phyloP scores from a whole-genome alignment of 2,797 vertebrate genomes.

The Clamator glandarius region DNA sequence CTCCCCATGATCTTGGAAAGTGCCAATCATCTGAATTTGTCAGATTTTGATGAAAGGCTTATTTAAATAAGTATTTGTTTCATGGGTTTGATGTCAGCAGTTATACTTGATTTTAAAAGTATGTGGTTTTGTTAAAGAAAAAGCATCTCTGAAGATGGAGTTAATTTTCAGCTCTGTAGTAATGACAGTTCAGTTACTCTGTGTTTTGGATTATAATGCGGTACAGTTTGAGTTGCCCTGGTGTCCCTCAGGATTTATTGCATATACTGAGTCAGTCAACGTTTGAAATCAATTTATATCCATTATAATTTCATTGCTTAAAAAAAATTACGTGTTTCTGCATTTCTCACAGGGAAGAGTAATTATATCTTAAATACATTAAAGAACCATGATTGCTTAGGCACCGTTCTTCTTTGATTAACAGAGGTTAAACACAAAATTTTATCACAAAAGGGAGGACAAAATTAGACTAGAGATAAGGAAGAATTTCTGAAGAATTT shows the following conservation, averaged over 20 bases:
- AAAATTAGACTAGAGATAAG: background rate
- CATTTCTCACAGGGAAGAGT: background rate
- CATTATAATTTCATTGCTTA: background rate
- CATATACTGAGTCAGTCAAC: background rate
- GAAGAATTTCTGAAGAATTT: too few relatives aligned
- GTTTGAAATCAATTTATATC: background rate
- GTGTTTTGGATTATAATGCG: background rate
- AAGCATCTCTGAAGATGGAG: background rate
- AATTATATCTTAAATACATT: background rate
- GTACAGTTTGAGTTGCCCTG: background rate
- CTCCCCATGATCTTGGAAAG: background rate
- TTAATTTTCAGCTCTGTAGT: background rate
- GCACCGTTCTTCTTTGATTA: background rate
- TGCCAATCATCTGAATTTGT: background rate
- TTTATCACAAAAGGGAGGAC: background rate
- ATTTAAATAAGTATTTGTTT: conserved; percentile 29
- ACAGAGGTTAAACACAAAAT: background rate
- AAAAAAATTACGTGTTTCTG: background rate
- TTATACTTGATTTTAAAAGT: background rate
- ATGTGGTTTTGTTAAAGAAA: background rate
- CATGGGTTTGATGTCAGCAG: background rate
- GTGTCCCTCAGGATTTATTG: background rate
- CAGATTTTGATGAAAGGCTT: conserved; percentile 15
- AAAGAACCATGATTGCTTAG: background rate
- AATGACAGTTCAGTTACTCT: background rate